phyloP scores from a whole-genome alignment of 23 tunicate species.

The Styela plicata region DNA sequence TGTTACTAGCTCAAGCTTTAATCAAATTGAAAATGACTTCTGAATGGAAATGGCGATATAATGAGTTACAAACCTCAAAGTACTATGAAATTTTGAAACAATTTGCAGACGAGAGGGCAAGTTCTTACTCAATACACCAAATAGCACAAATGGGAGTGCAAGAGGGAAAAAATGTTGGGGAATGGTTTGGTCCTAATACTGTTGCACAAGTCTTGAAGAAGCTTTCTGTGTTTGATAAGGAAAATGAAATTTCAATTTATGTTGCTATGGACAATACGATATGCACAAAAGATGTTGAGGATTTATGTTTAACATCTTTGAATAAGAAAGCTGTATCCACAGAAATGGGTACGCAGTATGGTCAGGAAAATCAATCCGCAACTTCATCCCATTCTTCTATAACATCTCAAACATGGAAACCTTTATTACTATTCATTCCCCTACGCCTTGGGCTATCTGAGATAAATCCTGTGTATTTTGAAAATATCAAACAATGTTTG shows the following conservation, averaged over 20 bases:
- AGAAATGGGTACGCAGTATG: background rate
- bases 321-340: background rate
- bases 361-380: background rate
- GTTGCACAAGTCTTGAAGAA: slow-evolving; percentile 75
- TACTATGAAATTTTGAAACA: slow-evolving; percentile 45
- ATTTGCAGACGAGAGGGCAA: slow-evolving; percentile 45
- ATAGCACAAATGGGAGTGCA: slow-evolving; percentile 95
- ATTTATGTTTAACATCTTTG: background rate
- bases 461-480: slow-evolving; percentile 75
- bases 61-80: slow-evolving; percentile 22
- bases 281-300: slow-evolving; percentile 53
- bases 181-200: slow-evolving; percentile 99
- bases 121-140: slow-evolving; percentile 86
- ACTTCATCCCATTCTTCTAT: background rate
- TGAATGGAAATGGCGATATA: slow-evolving; percentile 63
- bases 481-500: slow-evolving; percentile 76
- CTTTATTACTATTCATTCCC: slow-evolving; percentile 82
- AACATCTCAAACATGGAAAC: slow-evolving; percentile 44
- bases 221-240: slow-evolving; percentile 55
- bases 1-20: slow-evolving; percentile 89
- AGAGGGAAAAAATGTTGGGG: slow-evolving; percentile 91
- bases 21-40: slow-evolving; percentile 39
- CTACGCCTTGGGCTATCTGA: slow-evolving; percentile 79
- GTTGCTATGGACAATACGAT: slow-evolving; percentile 95
- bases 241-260: slow-evolving; percentile 38